A percentile compares a stretch with the other conserved stretches of the same genome.
Evolutionary conservation across 92 coral and sea anemone species (phyloP).

Genomic region (Palythoa heliodiscus): DNA sequence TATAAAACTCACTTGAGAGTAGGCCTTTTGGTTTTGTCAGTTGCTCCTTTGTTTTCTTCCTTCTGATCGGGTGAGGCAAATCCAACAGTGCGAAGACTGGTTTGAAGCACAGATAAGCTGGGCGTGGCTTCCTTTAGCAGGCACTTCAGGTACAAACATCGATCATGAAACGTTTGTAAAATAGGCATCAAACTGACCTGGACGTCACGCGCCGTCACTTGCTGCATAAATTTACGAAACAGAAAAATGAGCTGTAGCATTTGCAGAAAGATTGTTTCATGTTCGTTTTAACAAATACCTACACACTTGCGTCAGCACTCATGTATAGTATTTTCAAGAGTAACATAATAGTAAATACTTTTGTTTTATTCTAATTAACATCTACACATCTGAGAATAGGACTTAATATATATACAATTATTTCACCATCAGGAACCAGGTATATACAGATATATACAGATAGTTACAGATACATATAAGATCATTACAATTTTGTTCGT

Average conservation of each 20-base stretch:
- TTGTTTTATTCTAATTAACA: too few species aligned
- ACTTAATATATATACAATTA: too few species aligned
- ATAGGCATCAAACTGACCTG: slow-evolving; percentile 87
- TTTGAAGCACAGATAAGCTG: slow-evolving; percentile 75
- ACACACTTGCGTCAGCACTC: background rate
- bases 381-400: too few species aligned
- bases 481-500: too few species aligned
- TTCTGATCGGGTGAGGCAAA: slow-evolving; percentile 3
- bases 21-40: slow-evolving; percentile 21
- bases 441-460: too few species aligned
- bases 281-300: too few species aligned
- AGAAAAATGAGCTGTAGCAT: background rate
- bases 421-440: too few species aligned
- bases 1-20: slow-evolving; percentile 4
- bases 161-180: slow-evolving; percentile 86
- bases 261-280: background rate
- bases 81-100: slow-evolving; percentile 54
- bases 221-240: slow-evolving; percentile 53
- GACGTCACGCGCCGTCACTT: slow-evolving; percentile 93
- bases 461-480: too few species aligned
- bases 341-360: too few species aligned
- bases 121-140: slow-evolving; percentile 85
- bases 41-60: slow-evolving; percentile 20
- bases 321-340: too few species aligned
- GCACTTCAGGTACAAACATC: slow-evolving; percentile 85